These are phyloP conservation scores for Chitala chitala DNA, from an alignment of 2,113 vertebrate species.

Conservation along the genomic window DNA sequence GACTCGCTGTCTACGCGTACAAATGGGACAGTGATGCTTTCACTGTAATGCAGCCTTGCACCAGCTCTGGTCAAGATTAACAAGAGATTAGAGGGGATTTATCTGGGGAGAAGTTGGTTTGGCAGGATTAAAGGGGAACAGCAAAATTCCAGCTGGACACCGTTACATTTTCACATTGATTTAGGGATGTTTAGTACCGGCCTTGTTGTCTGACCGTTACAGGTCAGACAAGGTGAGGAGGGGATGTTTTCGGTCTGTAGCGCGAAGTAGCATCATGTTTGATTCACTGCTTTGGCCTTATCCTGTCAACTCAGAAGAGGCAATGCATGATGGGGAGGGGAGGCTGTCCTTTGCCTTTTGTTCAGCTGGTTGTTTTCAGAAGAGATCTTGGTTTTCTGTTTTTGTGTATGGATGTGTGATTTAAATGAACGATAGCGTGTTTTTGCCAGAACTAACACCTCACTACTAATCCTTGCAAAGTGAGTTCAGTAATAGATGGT, in stretches of 20 bases:
- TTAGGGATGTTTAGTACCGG: neutral
- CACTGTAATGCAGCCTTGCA: neutral
- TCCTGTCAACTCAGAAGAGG: neutral
- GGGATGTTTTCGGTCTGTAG: too few species aligned
- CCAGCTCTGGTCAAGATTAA: neutral
- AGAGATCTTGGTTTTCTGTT: neutral
- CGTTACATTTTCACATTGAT: neutral
- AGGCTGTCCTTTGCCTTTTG: neutral
- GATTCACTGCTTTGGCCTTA: conserved; percentile 11
- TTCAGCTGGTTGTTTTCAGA: neutral
- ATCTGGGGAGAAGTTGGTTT: neutral
- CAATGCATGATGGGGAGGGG: neutral
- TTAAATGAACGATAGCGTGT: neutral
- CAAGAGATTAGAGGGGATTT: neutral
- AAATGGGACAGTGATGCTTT: neutral
- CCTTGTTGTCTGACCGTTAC: neutral
- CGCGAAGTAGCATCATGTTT: too few species aligned
- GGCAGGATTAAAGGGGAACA: too few species aligned
- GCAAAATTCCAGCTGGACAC: neutral
- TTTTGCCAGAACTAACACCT: neutral
- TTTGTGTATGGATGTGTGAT: neutral
- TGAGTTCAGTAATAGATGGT: conserved; percentile 15
- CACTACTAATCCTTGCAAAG: conserved; percentile 1
- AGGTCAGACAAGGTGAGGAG: neutral
- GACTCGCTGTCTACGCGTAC: neutral